These are phyloP conservation scores for Zonotrichia leucophrys DNA, from an alignment of 2,113 vertebrate genomes.

Conservation along the genomic window DNA sequence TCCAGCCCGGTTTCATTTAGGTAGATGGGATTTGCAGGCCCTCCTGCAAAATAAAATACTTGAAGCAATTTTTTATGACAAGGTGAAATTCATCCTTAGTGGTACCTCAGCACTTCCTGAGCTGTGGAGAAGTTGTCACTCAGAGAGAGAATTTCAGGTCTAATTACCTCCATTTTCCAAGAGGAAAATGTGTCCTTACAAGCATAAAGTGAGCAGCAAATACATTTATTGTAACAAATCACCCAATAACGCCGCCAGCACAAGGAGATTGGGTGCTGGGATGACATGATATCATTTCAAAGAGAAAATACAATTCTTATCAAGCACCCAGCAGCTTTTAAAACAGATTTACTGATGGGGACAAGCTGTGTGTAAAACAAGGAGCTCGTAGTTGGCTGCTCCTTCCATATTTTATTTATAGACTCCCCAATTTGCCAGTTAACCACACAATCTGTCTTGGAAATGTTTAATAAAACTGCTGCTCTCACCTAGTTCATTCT, in stretches of 20 bases:
- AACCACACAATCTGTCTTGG: slow-evolving; percentile 19
- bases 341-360: neutral
- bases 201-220: neutral
- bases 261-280: neutral
- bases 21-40: neutral
- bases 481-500: neutral
- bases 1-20: neutral
- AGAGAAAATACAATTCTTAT: neutral
- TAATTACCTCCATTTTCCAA: slow-evolving; percentile 13
- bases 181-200: neutral
- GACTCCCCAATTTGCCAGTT: slow-evolving; percentile 17
- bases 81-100: neutral
- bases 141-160: neutral
- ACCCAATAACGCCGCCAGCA: neutral
- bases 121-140: neutral
- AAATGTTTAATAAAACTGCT: slow-evolving; percentile 14
- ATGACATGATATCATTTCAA: neutral
- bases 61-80: neutral
- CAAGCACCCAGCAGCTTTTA: neutral
- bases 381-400: neutral
- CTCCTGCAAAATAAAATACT: neutral
- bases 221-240: neutral
- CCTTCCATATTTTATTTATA: slow-evolving; percentile 23
- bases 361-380: neutral
- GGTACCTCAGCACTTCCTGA: neutral